Conservation (phyloP, 2,888 invertebrate species). For the Folsomia candida region DNA sequence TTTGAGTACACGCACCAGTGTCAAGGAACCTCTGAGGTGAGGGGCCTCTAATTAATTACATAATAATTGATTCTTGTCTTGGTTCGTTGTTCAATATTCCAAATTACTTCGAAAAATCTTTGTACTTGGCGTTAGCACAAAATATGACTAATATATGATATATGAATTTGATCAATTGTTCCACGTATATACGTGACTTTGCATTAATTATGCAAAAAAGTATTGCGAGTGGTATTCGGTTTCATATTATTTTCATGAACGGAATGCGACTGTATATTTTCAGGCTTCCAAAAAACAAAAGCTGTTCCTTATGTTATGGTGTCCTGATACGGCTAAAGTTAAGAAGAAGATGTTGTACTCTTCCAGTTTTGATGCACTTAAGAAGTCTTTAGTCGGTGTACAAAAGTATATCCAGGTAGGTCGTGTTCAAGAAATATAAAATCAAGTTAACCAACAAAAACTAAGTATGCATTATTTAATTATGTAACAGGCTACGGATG, state of each 20-base stretch:
- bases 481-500: slow-evolving; percentile 74
- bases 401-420: slow-evolving; percentile 84
- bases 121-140: neutral
- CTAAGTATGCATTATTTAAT: slow-evolving; percentile 8
- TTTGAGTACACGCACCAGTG: slow-evolving; percentile 97
- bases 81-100: neutral
- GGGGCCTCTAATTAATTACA: too few species aligned
- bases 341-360: slow-evolving; percentile 77
- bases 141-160: neutral
- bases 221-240: neutral
- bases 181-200: neutral
- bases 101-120: neutral
- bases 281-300: slow-evolving; percentile 94
- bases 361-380: slow-evolving; percentile 96
- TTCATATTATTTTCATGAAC: neutral
- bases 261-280: neutral
- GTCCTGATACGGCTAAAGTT: slow-evolving; percentile 94
- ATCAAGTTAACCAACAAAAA: neutral
- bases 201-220: neutral
- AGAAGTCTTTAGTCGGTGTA: slow-evolving; percentile 93
- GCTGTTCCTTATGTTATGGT: slow-evolving; percentile 96
- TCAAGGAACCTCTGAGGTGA: slow-evolving; percentile 86
- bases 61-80: neutral
- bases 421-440: neutral
- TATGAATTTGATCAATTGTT: neutral